Evolutionary conservation across 2,888 invertebrate species (phyloP).

Genomic region (Cataglyphis altisquamis): DNA sequence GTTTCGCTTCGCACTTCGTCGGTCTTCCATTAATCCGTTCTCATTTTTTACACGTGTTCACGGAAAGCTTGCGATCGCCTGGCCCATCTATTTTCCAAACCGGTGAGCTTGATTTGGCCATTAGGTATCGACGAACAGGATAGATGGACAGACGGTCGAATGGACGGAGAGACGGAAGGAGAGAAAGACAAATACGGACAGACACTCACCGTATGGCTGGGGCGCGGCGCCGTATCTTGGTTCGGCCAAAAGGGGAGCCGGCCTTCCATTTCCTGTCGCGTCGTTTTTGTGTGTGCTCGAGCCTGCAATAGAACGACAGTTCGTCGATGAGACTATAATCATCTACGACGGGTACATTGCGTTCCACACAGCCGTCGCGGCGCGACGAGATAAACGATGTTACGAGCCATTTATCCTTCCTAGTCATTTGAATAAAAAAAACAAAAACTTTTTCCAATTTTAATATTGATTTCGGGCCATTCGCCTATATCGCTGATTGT

Average conservation of each 20-base stretch:
- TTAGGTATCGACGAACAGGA: conserved; percentile 38
- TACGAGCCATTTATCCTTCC: conserved; percentile 29
- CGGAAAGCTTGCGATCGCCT: conserved; percentile 40
- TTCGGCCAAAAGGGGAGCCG: conserved; percentile 95
- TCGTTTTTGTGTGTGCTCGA: conserved; percentile 85
- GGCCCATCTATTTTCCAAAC: conserved; percentile 51
- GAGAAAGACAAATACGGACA: conserved; percentile 26
- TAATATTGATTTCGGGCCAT: not conserved
- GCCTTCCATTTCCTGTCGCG: conserved; percentile 87
- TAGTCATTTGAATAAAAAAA: conserved; percentile 4
- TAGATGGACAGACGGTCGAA: not conserved
- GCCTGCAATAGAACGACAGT: conserved; percentile 81
- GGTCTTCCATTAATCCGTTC: conserved; percentile 17
- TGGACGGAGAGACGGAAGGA: conserved; percentile 24
- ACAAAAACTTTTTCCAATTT: not conserved
- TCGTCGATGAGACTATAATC: conserved; percentile 69
- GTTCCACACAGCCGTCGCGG: not conserved
- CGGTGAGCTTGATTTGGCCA: conserved; percentile 64
- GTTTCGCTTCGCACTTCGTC: conserved; percentile 33
- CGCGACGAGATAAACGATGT: conserved; percentile 32
- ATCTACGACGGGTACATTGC: conserved; percentile 26
- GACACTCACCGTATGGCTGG: conserved; percentile 94
- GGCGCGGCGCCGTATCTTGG: conserved; percentile 95
- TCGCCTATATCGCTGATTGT: not conserved
- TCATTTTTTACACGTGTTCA: conserved; percentile 40